Evolutionary conservation across 2,113 vertebrate genomes (phyloP).

Genomic region (Eulemur macaco): DNA sequence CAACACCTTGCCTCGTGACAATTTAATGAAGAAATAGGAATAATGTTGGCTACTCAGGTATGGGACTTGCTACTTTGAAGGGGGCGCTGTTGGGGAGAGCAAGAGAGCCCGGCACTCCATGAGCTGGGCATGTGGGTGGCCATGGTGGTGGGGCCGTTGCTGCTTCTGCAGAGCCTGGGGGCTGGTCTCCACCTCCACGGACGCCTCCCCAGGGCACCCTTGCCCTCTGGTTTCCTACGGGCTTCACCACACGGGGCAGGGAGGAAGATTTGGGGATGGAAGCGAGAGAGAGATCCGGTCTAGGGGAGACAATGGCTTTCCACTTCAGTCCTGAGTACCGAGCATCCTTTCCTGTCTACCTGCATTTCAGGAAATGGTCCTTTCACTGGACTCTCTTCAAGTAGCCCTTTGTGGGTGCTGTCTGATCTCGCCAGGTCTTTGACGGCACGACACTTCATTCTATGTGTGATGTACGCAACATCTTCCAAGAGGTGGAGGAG

Average conservation of each 20-base stretch:
- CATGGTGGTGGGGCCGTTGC: rapidly evolving
- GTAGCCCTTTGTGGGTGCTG: too few relatives aligned
- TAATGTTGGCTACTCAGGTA: neutral
- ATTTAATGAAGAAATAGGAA: neutral
- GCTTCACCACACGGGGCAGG: neutral
- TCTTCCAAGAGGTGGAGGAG: neutral
- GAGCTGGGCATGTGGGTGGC: neutral
- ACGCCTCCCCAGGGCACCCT: rapidly evolving
- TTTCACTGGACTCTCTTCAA: neutral
- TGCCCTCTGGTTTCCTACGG: neutral
- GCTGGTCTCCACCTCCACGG: rapidly evolving
- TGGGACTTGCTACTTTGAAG: neutral
- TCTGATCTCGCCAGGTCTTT: neutral
- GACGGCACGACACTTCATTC: rapidly evolving
- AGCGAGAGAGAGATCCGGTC: neutral
- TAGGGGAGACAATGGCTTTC: neutral
- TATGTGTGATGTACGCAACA: rapidly evolving
- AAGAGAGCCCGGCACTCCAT: neutral
- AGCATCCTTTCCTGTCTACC: neutral
- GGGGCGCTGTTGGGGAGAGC: neutral
- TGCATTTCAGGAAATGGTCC: neutral
- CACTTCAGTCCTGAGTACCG: rapidly evolving
- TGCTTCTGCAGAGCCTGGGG: neutral
- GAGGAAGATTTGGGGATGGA: rapidly evolving
- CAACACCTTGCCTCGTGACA: neutral